Base-by-base conservation (phyloP, 1,140 invertebrate species). In the Teleopsis dalmanni region DNA sequence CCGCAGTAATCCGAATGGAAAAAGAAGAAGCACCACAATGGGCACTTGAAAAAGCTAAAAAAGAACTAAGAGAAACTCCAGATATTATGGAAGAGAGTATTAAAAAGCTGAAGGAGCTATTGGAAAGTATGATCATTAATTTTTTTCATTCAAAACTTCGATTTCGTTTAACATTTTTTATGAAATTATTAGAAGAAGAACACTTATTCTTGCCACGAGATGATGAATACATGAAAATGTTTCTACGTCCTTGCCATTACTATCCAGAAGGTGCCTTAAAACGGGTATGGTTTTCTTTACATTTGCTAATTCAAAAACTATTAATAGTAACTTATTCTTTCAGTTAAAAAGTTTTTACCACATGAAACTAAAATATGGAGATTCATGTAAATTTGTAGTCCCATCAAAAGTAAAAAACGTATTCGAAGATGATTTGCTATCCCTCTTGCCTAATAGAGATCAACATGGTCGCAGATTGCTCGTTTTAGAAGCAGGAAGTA, bases 51-150 rank as follows among this genome's bases (percentile, higher is more conserved):
- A 71, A 81, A 33, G 84, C 84, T 2, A 68, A 72, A 42, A 75
- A 75, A 27, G 84, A 87, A 64, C 65, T 87, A 2, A 64, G 83
- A 35, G 84, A 87, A 57, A 77, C 77, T 0, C 79, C 82, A 0
- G 82, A 83, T 55, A 76, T 76, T 48, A 74, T 81, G 1, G 74
- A 79, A 54, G 66, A 77, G 14, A 81, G 75, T 13, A 65, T 85
- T n/a, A 68, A 62, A 48, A 76, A 78, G 22, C 66, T 87, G 1
- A 72, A 74, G 42, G 74, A 78, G 56, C 65, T 82, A 1, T 54
- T 69, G 37, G 51, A 64, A 48, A 59, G 62, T 62, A 44, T 60
- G 53, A 35, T 43, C 19, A 25, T 14, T 43, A 33, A 10, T 4
- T n/a, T 43, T 49, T 48, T 43, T 52, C 21, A 44, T 49, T 48